These are phyloP conservation scores for Acrossocheilus wenchowensis DNA, from an alignment of 2,797 vertebrate genomes.

Conservation along the genomic window DNA sequence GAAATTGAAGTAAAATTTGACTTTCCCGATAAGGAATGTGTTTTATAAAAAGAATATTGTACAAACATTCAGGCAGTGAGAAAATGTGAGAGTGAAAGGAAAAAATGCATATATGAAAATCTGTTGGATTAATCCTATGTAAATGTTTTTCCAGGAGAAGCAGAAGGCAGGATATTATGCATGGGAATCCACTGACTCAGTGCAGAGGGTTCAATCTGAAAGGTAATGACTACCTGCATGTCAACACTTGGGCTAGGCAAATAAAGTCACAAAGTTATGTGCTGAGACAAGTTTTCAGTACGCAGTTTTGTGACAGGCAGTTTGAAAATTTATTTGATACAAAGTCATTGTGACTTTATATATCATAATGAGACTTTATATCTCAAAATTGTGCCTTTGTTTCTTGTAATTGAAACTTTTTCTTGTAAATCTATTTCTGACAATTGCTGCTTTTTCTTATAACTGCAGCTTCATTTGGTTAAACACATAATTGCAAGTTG, in stretches of 20 bases:
- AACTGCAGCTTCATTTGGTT: not conserved
- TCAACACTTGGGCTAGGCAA: constrained; percentile 3
- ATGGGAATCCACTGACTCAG: constrained; percentile 96
- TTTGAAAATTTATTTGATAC: not conserved
- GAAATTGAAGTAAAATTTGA: constrained; percentile 1
- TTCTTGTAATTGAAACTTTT: not conserved
- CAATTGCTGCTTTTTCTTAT: not conserved
- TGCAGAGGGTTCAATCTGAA: constrained; percentile 98
- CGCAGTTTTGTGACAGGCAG: not conserved
- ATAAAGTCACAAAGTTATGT: not conserved
- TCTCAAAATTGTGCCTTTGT: not conserved
- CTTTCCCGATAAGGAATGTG: not conserved
- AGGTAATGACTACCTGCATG: constrained; percentile 77
- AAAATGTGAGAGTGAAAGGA: constrained; percentile 24
- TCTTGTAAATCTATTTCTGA: not conserved
- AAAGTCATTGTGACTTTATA: not conserved
- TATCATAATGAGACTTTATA: not conserved
- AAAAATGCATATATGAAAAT: constrained; percentile 26
- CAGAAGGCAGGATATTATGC: constrained; percentile 94
- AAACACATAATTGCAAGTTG: not conserved
- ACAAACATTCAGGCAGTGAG: constrained; percentile 14
- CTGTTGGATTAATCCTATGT: constrained; percentile 14
- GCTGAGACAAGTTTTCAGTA: not conserved
- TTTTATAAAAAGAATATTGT: not conserved
- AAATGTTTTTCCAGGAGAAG: constrained; percentile 82